Evolutionary conservation across 2,888 invertebrate species (phyloP), one percentile per base, ranked within the genome.

Genomic region (Psococerastis gibbosa): DNA sequence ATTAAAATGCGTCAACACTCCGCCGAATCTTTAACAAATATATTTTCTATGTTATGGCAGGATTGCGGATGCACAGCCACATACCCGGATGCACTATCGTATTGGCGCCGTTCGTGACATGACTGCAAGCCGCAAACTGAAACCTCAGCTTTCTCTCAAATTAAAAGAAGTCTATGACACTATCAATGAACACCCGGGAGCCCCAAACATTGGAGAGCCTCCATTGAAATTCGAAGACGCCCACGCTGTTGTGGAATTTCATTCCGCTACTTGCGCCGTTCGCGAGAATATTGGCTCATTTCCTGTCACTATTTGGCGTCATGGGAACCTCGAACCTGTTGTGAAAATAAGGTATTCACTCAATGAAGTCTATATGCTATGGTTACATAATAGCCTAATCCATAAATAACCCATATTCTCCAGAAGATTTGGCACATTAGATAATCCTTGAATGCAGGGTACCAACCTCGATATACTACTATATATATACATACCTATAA

Each of bases 21-120:
- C 13, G 22, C 22, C 13, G 2, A 18, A 22, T 11, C 15, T 17
- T 11, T 35, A 43, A 41, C 23, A 44, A 42, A 15, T 42, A 27
- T 11, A 42, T 20, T 42, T 45, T 20, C 23, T 32, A 13, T 45
- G 23, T 23, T 46, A 34, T 47, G 15, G 13, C 35, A 60, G 62
- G 51, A 46, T 69, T 47, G 61, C 65, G 17, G 64, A 67, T 49
- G 60, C 63, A 22, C 60, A 62, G 49, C 59, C 62, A 1, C 70
- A 70, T 50, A 63, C 65, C 32, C 59, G 67, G 6, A 61, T 68
- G 50, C 72, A 70, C 68, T 72, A 73, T 56, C 61, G 71, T 9
- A 69, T 72, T 48, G 67, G 67, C 44, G 71, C 69, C 22, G 61
- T 65, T 32, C 55, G 69, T 5, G 58, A 56, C 42, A 49, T 71